Evolutionary conservation across 2,888 invertebrate genomes (phyloP).

Genomic region (Perithous albicinctus): DNA sequence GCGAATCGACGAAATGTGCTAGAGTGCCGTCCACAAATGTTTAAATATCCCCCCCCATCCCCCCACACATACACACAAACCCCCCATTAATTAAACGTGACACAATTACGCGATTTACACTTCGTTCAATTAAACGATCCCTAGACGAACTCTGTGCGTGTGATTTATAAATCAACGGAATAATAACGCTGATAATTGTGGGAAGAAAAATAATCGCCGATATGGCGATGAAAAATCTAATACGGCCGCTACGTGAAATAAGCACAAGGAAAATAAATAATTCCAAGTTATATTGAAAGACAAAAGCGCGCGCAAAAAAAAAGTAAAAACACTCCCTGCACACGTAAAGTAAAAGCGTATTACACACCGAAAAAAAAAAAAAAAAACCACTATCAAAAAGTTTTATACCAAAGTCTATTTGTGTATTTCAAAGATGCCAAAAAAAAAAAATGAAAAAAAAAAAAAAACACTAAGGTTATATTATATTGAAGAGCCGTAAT

Average conservation of each 20-base stretch:
- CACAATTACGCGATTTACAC: slow-evolving; percentile 28
- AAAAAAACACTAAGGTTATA: slow-evolving; percentile 79
- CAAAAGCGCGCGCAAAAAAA: slow-evolving; percentile 29
- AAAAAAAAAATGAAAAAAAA: slow-evolving; percentile 80
- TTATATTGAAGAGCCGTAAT: slow-evolving; percentile 75
- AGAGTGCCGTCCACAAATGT: slow-evolving; percentile 67
- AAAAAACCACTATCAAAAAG: slow-evolving; percentile 86
- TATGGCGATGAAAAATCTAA: neutral
- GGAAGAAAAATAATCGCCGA: neutral
- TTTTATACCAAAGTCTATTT: slow-evolving; percentile 88
- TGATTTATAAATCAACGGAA: slow-evolving; percentile 38
- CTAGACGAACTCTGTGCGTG: slow-evolving; percentile 47
- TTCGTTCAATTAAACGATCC: slow-evolving; percentile 55
- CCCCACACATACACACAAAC: neutral
- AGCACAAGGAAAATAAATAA: slow-evolving; percentile 2
- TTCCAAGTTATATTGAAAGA: neutral
- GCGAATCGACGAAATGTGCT: slow-evolving; percentile 85
- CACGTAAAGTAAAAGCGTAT: slow-evolving; percentile 52
- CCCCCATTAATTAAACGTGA: no score
- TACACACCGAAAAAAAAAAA: slow-evolving; percentile 78
- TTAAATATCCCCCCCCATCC: no score
- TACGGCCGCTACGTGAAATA: slow-evolving; percentile 10
- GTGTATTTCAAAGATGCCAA: slow-evolving; percentile 89
- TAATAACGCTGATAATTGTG: slow-evolving; percentile 1
- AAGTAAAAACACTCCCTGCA: slow-evolving; percentile 48